These are phyloP conservation scores for Epinephelus fuscoguttatus DNA, from an alignment of 2,113 vertebrate genomes.

Conservation along the genomic window DNA sequence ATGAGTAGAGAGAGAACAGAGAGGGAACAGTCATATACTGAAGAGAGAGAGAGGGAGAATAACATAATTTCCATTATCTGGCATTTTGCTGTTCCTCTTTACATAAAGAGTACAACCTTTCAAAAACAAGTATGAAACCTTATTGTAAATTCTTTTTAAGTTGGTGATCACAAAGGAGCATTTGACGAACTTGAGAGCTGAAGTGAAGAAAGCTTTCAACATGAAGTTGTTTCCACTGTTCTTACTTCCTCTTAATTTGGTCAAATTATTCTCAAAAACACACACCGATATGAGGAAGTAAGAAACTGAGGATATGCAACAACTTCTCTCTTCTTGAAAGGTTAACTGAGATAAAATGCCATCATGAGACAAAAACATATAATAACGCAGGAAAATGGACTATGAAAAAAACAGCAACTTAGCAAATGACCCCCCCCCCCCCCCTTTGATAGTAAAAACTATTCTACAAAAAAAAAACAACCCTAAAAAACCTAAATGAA, in stretches of 20 bases:
- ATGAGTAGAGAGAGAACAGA: conserved; percentile 9
- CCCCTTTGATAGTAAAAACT: not conserved
- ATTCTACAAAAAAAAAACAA: not conserved
- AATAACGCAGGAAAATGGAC: not conserved
- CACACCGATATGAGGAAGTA: conserved; percentile 28
- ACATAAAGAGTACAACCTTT: not conserved
- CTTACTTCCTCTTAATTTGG: conserved; percentile 29
- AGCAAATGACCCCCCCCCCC: not conserved
- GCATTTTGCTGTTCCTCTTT: not conserved
- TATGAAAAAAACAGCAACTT: not conserved
- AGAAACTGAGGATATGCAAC: conserved; percentile 20
- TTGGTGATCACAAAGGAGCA: not conserved
- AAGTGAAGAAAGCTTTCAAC: not conserved
- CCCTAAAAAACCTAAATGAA: not conserved
- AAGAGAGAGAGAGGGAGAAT: not conserved
- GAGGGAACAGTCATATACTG: not conserved
- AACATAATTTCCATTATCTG: not conserved
- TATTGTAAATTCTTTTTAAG: not conserved
- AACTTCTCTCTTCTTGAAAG: not conserved
- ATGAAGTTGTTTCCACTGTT: not conserved
- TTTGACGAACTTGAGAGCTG: not conserved
- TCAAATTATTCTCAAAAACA: not conserved
- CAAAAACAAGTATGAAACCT: not conserved
- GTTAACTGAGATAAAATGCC: not conserved
- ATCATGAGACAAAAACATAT: not conserved